These are phyloP conservation scores for Archips crataeganus DNA, from an alignment of 2,888 invertebrate genomes.

Conservation along the genomic window DNA sequence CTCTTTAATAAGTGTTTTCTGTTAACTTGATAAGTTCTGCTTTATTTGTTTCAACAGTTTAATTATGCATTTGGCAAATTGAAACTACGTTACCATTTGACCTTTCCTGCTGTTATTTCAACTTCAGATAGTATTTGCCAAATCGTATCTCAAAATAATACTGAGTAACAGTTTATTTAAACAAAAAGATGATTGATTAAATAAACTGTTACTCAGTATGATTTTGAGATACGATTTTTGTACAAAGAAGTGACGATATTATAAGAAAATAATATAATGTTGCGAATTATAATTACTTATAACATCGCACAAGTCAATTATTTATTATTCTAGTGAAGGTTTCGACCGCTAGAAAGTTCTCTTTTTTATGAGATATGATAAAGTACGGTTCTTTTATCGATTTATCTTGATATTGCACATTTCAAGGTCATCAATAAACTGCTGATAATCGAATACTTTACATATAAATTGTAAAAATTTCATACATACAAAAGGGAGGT, in stretches of 20 bases:
- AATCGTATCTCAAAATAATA: no score
- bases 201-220: no score
- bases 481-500: no score
- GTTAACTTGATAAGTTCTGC: background rate
- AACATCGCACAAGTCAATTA: no score
- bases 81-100: background rate
- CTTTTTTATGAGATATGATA: background rate
- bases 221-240: no score
- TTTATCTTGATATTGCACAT: conserved; percentile 10
- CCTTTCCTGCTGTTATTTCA: background rate
- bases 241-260: no score
- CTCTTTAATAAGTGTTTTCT: conserved; percentile 14
- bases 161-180: no score
- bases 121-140: no score
- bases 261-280: no score
- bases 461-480: no score
- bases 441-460: background rate
- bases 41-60: background rate
- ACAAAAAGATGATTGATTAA: no score
- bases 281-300: no score
- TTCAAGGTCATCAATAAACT: background rate
- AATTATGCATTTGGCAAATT: background rate
- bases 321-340: conserved; percentile 6
- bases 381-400: background rate
- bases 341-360: conserved; percentile 7